Base-by-base conservation (phyloP, 2,113 vertebrate species). In the Eurystomus gularis region DNA sequence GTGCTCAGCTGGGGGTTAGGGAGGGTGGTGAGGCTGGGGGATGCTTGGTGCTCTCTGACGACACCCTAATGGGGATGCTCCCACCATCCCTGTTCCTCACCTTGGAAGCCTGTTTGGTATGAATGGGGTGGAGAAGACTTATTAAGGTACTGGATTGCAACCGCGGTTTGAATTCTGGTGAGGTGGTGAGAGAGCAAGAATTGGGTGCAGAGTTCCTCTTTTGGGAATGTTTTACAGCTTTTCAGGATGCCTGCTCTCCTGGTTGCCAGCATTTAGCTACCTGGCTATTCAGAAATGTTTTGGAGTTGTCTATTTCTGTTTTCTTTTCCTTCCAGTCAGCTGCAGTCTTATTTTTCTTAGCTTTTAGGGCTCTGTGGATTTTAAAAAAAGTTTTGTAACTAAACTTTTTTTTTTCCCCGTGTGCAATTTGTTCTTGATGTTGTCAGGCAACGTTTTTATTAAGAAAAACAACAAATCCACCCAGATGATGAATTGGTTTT, bases 1-100 rank as follows among this genome's bases (percentile, higher is more conserved):
- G 25, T 20, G 18, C 15, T 33, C 6, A 0, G 4, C 9, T 17
- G 35, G 65, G 40, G 11, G 0, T 2, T 31, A 15, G 55, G 80
- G 46, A 57, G 51, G 26, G 20, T 0, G 4, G 31, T 0, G 5
- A 25, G 31, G 29, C 15, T 77, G n/a, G 7, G 35, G 25, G 18
- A n/a, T 33, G 46, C 10, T 52, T 1, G 0, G 4, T 18, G 58
- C 3, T 28, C 1, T 28, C 21, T 21, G 14, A 19, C 14, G 16
- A 4, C 0, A 1, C 37, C 16, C 10, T n/a, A 1, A 12, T 2
- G 15, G 37, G 17, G 54, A 3, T 81, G 28, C 8, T 81, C 51
- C 46, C 3, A 4, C 6, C 5, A 26, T 5, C 25, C 33, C 33
- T 35, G 10, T 5, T 39, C 18, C 8, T 55, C 12, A 1, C 1